Conservation (phyloP, 2,888 invertebrate species). For the Hymenopus coronatus region DNA sequence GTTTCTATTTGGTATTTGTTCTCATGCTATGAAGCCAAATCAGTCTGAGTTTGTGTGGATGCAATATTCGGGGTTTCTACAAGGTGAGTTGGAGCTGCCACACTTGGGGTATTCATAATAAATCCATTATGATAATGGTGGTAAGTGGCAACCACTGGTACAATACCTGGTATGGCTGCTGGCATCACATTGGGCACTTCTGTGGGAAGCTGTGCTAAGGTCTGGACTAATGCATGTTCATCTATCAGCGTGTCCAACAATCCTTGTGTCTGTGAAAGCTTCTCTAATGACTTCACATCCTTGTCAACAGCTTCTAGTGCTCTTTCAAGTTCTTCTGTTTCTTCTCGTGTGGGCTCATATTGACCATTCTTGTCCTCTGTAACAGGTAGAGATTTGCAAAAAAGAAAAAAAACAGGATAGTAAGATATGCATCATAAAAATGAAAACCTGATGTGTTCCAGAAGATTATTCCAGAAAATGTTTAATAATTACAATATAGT, state of each 20-base stretch:
- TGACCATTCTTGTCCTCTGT: slow-evolving; percentile 68
- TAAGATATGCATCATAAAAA: neutral
- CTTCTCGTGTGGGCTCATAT: slow-evolving; percentile 70
- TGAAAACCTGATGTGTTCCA: no score
- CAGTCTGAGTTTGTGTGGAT: slow-evolving; percentile 30
- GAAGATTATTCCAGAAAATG: no score
- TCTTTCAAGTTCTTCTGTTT: slow-evolving; percentile 83
- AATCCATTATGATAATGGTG: slow-evolving; percentile 30
- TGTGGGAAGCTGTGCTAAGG: slow-evolving; percentile 50
- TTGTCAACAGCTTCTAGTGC: slow-evolving; percentile 77
- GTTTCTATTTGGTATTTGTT: neutral
- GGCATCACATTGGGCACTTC: slow-evolving; percentile 40
- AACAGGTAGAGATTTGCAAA: slow-evolving; percentile 34
- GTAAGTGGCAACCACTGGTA: slow-evolving; percentile 28
- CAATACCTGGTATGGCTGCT: slow-evolving; percentile 23
- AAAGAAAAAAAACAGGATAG: neutral
- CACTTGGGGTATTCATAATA: slow-evolving; percentile 15
- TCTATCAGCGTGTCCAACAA: slow-evolving; percentile 58
- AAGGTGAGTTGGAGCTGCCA: slow-evolving; percentile 2
- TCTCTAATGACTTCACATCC: slow-evolving; percentile 67
- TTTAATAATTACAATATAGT: no score
- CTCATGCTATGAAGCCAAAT: slow-evolving; percentile 31
- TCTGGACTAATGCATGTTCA: slow-evolving; percentile 53
- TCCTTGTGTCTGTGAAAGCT: slow-evolving; percentile 60
- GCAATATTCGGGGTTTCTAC: slow-evolving; percentile 11